Conservation (phyloP, 2,797 vertebrate species). For the Etheostoma perlongum region DNA sequence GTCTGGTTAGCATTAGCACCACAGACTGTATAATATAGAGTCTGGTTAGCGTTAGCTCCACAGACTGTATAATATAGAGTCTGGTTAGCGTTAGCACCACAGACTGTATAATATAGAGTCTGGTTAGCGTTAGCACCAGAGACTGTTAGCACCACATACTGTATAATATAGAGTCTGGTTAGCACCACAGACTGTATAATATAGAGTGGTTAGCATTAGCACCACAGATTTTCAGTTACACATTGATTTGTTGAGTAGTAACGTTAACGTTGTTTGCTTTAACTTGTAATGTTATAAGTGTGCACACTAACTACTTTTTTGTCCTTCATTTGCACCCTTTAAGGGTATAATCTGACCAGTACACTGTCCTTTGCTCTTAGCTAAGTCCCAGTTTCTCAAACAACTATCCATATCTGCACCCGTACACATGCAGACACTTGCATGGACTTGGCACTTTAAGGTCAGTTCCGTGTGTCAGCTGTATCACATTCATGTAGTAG, state of each 20-base stretch:
- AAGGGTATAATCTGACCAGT: not conserved
- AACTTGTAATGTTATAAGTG: not conserved
- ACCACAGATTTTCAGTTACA: not conserved
- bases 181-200: not conserved
- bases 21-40: too few species aligned
- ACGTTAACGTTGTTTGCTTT: too few species aligned
- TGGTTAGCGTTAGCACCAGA: too few species aligned
- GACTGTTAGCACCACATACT: too few species aligned
- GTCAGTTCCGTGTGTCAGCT: slow-evolving; percentile 35
- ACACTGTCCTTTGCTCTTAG: not conserved
- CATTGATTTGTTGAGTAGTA: not conserved
- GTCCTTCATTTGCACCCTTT: not conserved
- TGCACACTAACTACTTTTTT: not conserved
- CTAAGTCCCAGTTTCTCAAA: slow-evolving; percentile 8
- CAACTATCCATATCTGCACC: not conserved
- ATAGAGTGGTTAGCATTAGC: too few species aligned
- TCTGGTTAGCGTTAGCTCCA: too few species aligned
- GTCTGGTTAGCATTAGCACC: too few species aligned
- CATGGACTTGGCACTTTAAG: slow-evolving; percentile 33
- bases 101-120: too few species aligned
- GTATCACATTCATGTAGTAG: slow-evolving; percentile 39
- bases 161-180: too few species aligned
- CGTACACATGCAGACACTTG: not conserved
- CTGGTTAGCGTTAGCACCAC: too few species aligned
- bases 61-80: too few species aligned